Base-by-base conservation (phyloP, 2,888 invertebrate species). In the Rhorus exstirpatorius region DNA sequence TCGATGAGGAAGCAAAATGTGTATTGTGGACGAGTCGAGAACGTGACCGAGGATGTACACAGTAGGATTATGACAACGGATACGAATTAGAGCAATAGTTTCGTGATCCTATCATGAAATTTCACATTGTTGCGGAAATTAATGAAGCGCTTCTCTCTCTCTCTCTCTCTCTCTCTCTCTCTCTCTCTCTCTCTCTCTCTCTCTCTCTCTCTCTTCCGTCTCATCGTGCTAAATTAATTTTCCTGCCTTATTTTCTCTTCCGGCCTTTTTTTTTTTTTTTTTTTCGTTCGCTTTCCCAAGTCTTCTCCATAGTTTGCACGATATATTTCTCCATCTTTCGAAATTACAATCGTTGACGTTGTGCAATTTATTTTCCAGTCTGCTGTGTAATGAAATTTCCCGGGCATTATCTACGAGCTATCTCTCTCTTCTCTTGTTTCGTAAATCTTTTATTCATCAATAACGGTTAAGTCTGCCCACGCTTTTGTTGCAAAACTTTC, bases 401-500 rank as follows among this genome's bases (percentile, higher is more conserved):
- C 61, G 26, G 41, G 14, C 12, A 21, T n/a, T 49, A 71, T 72
- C 72, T 26, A 51, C 35, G 24, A 31, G n/a, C n/a, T n/a, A n/a
- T n/a, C n/a, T n/a, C n/a, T n/a, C n/a, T n/a, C n/a, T n/a, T 4
- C 46, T 38, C 67, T 19, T 38, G 49, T 17, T 51, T 8, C 12
- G 19, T n/a, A 31, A 21, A 68, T 68, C 67, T 68, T 68, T 68
- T 68, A 68, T 68, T 68, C 67, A 68, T 68, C 51, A 38, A 68
- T 68, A 65, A n/a, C 46, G 21, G 17, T 26, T 14, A 17, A 26
- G 26, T 49, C 38, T 26, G 8, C 14, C 17, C 14, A 8, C 58
- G 31, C 17, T 58, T 31, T n/a, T 14, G 26, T 31, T 35, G 26
- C 31, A 7, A 14, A 35, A 58, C 31, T 44, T 63, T 63, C n/a